These are phyloP conservation scores for Zoanthus sociatus DNA, from an alignment of 92 coral and sea anemone genomes.

Conservation along the genomic window DNA sequence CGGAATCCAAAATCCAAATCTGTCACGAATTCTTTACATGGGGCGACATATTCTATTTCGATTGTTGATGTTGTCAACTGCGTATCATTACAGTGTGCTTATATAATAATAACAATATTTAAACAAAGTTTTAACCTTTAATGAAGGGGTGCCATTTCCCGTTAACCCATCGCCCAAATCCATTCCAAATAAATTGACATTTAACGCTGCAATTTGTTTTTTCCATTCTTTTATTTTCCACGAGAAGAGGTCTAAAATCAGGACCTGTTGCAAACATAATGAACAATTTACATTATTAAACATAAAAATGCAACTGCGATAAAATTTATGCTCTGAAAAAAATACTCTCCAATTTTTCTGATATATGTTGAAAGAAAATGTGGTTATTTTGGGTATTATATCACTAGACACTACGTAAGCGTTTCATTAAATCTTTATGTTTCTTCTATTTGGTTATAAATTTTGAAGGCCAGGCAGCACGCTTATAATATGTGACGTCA, in stretches of 20 bases:
- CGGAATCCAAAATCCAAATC: too few relatives aligned
- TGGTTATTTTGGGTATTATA: not conserved
- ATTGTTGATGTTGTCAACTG: not conserved
- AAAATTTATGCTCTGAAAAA: not conserved
- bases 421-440: not conserved
- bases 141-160: slow-evolving; percentile 70
- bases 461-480: not conserved
- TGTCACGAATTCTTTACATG: too few relatives aligned
- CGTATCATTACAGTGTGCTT: too few relatives aligned
- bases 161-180: slow-evolving; percentile 78
- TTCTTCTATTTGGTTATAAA: not conserved
- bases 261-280: not conserved
- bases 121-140: slow-evolving; percentile 42
- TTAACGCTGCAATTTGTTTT: slow-evolving; percentile 32
- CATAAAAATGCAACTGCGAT: not conserved
- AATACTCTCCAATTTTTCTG: not conserved
- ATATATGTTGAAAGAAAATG: not conserved
- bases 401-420: not conserved
- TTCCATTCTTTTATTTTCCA: not conserved
- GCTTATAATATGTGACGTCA: not conserved
- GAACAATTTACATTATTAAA: too few relatives aligned
- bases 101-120: too few relatives aligned
- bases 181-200: slow-evolving; percentile 86
- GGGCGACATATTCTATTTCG: not conserved
- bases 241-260: not conserved